phyloP scores from a whole-genome alignment of 2,797 vertebrate species.

The Trachops cirrhosus region DNA sequence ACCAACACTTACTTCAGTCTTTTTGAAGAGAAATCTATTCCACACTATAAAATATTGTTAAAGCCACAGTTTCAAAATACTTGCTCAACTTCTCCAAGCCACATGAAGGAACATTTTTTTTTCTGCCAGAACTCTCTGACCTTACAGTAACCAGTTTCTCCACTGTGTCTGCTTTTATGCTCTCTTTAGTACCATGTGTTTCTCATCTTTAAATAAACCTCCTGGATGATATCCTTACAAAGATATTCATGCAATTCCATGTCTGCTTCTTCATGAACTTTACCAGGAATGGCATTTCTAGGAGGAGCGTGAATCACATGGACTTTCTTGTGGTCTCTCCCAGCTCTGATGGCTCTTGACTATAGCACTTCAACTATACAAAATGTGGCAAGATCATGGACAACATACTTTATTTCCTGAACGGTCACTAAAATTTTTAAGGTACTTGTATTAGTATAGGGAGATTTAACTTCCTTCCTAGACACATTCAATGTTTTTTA shows the following conservation, averaged over 20 bases:
- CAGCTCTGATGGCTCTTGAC: neutral
- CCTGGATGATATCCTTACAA: neutral
- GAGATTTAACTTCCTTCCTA: neutral
- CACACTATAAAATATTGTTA: slow-evolving; percentile 9
- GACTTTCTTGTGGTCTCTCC: neutral
- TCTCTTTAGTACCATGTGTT: neutral
- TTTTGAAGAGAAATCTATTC: slow-evolving; percentile 5
- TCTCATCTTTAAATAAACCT: slow-evolving; percentile 34
- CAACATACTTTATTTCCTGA: neutral
- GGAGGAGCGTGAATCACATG: neutral
- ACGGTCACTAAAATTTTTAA: neutral
- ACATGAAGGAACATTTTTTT: neutral
- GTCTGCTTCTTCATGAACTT: neutral
- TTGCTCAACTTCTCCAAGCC: slow-evolving; percentile 12
- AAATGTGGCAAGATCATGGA: neutral
- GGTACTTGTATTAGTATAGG: neutral
- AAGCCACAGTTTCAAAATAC: slow-evolving; percentile 40
- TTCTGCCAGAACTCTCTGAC: neutral
- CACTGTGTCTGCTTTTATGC: neutral
- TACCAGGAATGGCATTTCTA: neutral
- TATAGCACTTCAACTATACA: neutral
- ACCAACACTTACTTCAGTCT: neutral
- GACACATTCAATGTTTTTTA: neutral
- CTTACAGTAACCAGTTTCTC: neutral
- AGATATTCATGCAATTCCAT: neutral